phyloP scores from a whole-genome alignment of 2,113 vertebrate genomes.

The Zosterops pallidus region DNA sequence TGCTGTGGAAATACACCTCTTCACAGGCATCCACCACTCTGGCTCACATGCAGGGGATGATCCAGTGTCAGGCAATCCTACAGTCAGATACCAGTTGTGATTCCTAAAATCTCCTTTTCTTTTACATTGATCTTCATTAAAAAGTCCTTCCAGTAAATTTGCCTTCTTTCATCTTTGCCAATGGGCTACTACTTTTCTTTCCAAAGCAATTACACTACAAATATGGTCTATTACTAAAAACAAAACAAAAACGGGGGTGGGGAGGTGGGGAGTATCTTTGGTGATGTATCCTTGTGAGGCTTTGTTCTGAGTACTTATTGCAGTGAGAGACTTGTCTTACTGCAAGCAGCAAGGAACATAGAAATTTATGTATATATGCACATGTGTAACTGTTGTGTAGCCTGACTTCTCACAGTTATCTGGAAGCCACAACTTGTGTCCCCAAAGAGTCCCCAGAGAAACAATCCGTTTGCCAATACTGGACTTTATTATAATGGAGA shows the following conservation, averaged over 20 bases:
- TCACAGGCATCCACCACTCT: neutral
- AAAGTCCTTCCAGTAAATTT: neutral
- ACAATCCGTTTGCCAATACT: conserved; percentile 18
- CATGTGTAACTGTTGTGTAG: neutral
- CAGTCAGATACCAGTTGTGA: rapidly evolving
- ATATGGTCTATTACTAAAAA: neutral
- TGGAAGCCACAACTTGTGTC: neutral
- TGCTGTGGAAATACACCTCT: neutral
- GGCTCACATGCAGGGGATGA: neutral
- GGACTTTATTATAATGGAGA: conserved; percentile 16
- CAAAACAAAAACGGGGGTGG: too few species aligned
- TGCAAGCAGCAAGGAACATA: neutral
- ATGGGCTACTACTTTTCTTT: neutral
- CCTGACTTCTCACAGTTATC: neutral
- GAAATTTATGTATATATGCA: neutral
- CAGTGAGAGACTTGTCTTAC: neutral
- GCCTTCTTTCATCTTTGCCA: neutral
- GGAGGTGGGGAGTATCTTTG: rapidly evolving
- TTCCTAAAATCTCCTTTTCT: neutral
- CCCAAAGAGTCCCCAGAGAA: conserved; percentile 42
- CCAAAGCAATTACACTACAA: neutral
- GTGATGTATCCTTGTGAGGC: neutral
- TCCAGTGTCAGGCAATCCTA: neutral
- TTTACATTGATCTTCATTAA: neutral
- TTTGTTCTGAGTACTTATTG: neutral